Percentiles rank a stretch among this genome's conserved stretches.
Conservation (phyloP, 2,888 invertebrate species). For the Ashinkailepas kermadecensis region DNA sequence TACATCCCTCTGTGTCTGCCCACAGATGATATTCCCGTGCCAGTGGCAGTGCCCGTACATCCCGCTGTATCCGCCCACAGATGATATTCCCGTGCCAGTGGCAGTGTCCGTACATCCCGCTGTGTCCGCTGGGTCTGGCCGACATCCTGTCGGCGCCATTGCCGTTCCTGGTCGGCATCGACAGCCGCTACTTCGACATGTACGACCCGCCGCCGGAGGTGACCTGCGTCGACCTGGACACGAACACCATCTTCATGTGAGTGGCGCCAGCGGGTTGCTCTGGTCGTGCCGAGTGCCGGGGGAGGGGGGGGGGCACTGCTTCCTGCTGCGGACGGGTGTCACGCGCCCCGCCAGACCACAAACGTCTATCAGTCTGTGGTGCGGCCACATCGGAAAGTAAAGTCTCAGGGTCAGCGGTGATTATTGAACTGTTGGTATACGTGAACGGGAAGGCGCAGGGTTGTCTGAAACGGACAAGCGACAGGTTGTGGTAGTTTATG, state of each 20-base stretch:
- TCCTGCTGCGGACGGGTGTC: no score
- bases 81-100: constrained; percentile 97
- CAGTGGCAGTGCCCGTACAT: neutral
- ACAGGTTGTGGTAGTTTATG: no score
- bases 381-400: no score
- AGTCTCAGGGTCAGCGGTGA: no score
- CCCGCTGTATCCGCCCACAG: constrained; percentile 38
- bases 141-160: constrained; percentile 93
- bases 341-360: no score
- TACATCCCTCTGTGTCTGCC: no score
- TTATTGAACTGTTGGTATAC: no score
- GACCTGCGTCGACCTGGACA: constrained; percentile 95
- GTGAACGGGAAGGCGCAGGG: no score
- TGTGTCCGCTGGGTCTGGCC: constrained; percentile 92
- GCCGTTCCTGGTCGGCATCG: constrained; percentile 94
- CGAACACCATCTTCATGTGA: constrained; percentile 75
- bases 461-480: no score
- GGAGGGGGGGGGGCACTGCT: no score
- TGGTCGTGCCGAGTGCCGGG: no score
- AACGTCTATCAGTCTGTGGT: no score
- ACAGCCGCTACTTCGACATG: constrained; percentile 93
- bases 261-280: constrained; percentile 25
- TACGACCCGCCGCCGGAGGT: constrained; percentile 95
- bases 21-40: neutral
- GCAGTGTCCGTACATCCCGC: constrained; percentile 99